These are phyloP conservation scores for Phengaris arion DNA, from an alignment of 2,888 invertebrate genomes.

Conservation along the genomic window DNA sequence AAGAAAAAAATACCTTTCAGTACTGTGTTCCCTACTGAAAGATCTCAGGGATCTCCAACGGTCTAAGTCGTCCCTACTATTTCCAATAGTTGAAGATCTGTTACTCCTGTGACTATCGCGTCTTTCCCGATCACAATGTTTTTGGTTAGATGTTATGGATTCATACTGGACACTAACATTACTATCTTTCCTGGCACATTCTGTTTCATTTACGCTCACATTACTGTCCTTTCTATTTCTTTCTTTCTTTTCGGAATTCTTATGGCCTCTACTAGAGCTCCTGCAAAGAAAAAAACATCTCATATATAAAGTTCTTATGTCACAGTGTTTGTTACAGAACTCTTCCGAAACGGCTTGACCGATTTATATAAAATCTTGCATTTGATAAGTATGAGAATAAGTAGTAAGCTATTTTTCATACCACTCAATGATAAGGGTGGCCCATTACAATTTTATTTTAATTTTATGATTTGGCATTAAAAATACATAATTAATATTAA, in stretches of 20 bases:
- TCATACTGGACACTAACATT: slow-evolving; percentile 67
- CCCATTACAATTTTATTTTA: too few species aligned
- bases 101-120: slow-evolving; percentile 70
- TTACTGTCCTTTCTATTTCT: slow-evolving; percentile 65
- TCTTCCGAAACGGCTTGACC: too few species aligned
- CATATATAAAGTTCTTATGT: background rate
- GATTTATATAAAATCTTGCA: too few species aligned
- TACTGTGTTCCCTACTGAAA: slow-evolving; percentile 73
- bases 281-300: slow-evolving; percentile 43
- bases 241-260: slow-evolving; percentile 64
- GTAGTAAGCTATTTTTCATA: too few species aligned
- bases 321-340: too few species aligned
- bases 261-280: slow-evolving; percentile 70
- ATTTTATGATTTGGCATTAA: too few species aligned
- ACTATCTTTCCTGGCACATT: slow-evolving; percentile 61
- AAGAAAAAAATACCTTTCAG: slow-evolving; percentile 59
- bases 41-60: slow-evolving; percentile 72
- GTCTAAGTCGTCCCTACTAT: slow-evolving; percentile 71
- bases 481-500: too few species aligned
- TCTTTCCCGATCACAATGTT: slow-evolving; percentile 61
- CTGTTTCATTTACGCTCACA: slow-evolving; percentile 60
- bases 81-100: slow-evolving; percentile 69
- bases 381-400: too few species aligned
- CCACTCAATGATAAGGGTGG: too few species aligned
- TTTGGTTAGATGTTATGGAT: slow-evolving; percentile 52